Base-by-base conservation (phyloP, 2,888 invertebrate genomes). In the Mellilla xanthometata region DNA sequence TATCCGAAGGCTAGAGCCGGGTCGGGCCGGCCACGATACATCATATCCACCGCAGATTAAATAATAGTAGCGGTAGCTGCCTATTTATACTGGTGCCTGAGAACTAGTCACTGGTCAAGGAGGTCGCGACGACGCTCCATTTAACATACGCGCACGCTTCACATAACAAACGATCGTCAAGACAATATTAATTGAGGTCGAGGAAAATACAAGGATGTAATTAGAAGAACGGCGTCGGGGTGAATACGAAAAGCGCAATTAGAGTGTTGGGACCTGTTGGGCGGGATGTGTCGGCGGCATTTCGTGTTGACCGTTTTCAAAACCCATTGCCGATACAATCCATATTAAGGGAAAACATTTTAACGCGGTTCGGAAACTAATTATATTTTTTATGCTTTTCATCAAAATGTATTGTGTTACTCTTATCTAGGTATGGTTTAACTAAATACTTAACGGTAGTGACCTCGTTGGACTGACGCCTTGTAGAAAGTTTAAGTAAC, bases 101-200 rank as follows among this genome's bases (percentile, higher is more conserved):
- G 71, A 72, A 65, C 70, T 77, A 79, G 77, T 79, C 71, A 82
- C 64, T 80, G 76, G 81, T 67, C 74, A 83, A 73, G 65, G 79
- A 78, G 83, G 77, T 73, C 83, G 65, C 54, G 63, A 69, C 59
- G 61, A 57, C 83, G 84, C 77, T 83, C 78, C 81, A 84, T 76
- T 84, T 72, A 73, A 76, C 81, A 81, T 62, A 68, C 70, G 67
- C 67, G 73, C 75, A 78, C 72, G 76, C 74, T 73, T 77, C 74
- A 70, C 60, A 44, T 60, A 57, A 61, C 60, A 62, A 58, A 63
- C 63, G 53, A 49, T 54, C 44, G 47, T 60, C 56, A 69, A 68
- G 68, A 68, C 62, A 54, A 34, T 49, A 52, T 42, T 42, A 42
- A 61, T 55, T 47, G 54, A 52, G 51, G 52, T 27, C 51, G 40